Evolutionary conservation across 2,888 invertebrate genomes (phyloP), one percentile per base, ranked within the genome.

Genomic region (Polia nebulosa): DNA sequence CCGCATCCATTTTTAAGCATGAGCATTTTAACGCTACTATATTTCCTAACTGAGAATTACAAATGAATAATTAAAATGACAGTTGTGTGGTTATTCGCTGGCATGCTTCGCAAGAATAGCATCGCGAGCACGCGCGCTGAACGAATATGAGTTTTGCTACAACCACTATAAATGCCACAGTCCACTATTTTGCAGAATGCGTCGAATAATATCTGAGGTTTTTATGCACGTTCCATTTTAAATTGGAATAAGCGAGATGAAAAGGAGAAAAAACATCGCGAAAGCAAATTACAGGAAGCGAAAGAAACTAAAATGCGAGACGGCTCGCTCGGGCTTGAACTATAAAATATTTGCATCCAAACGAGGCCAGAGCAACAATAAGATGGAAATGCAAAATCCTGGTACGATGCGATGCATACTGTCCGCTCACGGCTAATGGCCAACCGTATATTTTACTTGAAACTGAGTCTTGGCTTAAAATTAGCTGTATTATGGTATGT

Each of bases 321-420:
- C 88, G 87, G 88, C 81, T 87, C 85, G 88, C 88, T 85, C 86
- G 85, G 86, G 91, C 90, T 91, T 90, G 88, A 92, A 93, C 91
- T 92, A 89, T 93, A 91, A 92, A 92, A 93, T 93, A 94, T 94
- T 94, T 93, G 94, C 93, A 93, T 94, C 90, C 88, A 93, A 94
- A 94, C 92, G 91, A 93, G 93, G 88, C 83, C 88, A 85, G 83
- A 80, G 88, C 87, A 90, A 93, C 93, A 93, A 93, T 93, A 93
- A 92, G 91, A 94, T 93, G 90, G 90, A 92, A 94, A 93, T 93
- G 91, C 89, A 87, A 89, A 89, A 87, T 88, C 87, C 88, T 87
- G 83, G 83, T 85, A 85, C 84, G 82, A 85, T 86, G 89, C 89
- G 88, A 90, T 90, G 91, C 89, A 90, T 88, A 90, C 86, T 89